These are phyloP conservation scores for Aphyosemion australe DNA, from an alignment of 2,113 vertebrate species.

Conservation along the genomic window DNA sequence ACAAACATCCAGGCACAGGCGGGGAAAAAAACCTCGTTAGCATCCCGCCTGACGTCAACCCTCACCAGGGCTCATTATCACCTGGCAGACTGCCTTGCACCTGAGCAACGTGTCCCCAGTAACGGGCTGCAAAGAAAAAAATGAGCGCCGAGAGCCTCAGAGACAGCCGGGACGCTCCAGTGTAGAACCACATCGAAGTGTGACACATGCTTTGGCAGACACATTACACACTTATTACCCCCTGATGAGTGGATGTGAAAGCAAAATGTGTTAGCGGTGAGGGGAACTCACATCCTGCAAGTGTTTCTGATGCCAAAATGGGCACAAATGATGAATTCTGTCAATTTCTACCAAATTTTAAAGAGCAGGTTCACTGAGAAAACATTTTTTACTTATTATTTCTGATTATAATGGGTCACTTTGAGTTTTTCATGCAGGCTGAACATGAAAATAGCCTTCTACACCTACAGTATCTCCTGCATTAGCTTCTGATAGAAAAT, in stretches of 20 bases:
- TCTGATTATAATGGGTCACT: too few species aligned
- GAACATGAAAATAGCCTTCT: too few species aligned
- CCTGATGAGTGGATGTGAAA: constrained; percentile 16
- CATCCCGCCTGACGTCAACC: constrained; percentile 24
- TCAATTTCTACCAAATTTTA: background rate
- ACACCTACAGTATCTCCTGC: too few species aligned
- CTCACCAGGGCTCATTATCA: constrained; percentile 36
- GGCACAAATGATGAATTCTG: background rate
- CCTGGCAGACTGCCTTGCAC: constrained; percentile 9
- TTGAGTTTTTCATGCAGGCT: too few species aligned
- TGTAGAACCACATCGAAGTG: constrained; percentile 40
- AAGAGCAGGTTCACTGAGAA: too few species aligned
- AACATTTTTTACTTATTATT: too few species aligned
- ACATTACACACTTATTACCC: constrained; percentile 26
- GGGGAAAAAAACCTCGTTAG: constrained; percentile 34
- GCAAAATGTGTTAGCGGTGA: constrained; percentile 2
- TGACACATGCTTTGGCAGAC: constrained; percentile 11
- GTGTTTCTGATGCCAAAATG: background rate
- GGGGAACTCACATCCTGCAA: constrained; percentile 1
- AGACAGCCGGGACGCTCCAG: constrained; percentile 1
- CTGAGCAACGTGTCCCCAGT: constrained; percentile 24
- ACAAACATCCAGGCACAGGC: constrained; percentile 23
- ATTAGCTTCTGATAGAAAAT: too few species aligned
- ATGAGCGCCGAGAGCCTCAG: constrained; percentile 13
- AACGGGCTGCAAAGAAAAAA: constrained; percentile 44